phyloP scores from a whole-genome alignment of 1,140 invertebrate species.

The Manduca sexta region DNA sequence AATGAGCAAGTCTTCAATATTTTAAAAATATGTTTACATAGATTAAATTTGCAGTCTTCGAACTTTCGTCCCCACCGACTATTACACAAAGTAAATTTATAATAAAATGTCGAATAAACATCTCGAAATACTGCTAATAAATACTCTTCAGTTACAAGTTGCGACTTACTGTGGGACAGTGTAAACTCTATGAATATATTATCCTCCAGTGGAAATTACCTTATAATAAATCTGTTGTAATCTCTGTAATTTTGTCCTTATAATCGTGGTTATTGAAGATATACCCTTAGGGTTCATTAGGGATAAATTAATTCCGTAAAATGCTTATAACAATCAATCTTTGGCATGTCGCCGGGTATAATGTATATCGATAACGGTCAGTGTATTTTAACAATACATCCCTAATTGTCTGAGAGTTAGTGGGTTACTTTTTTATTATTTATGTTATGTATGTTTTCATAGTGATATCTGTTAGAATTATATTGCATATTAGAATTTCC shows the following conservation, averaged over 20 bases:
- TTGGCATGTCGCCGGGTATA: too few species aligned
- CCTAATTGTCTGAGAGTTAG: slow-evolving; percentile 19
- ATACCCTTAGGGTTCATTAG: not conserved
- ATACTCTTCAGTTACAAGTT: not conserved
- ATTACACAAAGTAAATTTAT: too few species aligned
- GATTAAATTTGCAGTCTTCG: too few species aligned
- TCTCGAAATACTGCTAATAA: not conserved
- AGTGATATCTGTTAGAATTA: too few species aligned
- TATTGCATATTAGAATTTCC: too few species aligned
- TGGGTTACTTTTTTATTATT: too few species aligned
- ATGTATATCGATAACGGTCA: slow-evolving; percentile 38
- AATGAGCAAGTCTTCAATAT: too few species aligned
- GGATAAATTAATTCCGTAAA: not conserved
- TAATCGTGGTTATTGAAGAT: not conserved
- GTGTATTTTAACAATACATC: slow-evolving; percentile 33
- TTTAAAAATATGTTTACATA: too few species aligned
- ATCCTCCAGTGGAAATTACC: slow-evolving; percentile 23
- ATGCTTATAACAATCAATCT: too few species aligned
- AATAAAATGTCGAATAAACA: not conserved
- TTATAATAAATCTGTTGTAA: slow-evolving; percentile 2
- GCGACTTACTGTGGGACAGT: not conserved
- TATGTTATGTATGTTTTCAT: too few species aligned
- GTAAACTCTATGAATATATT: slow-evolving; percentile 38
- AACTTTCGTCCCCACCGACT: too few species aligned
- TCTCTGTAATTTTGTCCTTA: not conserved